phyloP scores from a whole-genome alignment of 2,888 invertebrate species.

The Onchidella celtica region DNA sequence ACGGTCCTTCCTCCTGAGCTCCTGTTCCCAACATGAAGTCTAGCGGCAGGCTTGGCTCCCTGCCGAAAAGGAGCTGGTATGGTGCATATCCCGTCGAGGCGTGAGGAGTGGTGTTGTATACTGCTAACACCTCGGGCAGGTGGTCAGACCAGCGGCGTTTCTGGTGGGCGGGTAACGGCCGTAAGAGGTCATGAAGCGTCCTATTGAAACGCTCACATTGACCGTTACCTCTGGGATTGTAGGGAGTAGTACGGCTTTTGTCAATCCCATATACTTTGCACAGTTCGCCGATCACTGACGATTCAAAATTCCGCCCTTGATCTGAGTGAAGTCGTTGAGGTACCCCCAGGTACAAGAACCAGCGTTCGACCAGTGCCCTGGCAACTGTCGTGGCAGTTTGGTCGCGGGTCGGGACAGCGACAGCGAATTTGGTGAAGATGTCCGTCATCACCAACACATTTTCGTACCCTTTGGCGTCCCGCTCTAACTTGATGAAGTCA shows the following conservation, averaged over 20 bases:
- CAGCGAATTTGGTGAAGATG: constrained; percentile 58
- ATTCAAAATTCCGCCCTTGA: constrained; percentile 57
- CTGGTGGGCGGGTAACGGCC: constrained; percentile 46
- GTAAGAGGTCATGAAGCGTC: constrained; percentile 54
- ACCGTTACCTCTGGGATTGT: constrained; percentile 57
- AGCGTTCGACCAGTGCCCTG: constrained; percentile 53
- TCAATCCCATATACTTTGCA: constrained; percentile 53
- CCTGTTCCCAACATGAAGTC: constrained; percentile 22
- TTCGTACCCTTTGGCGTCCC: constrained; percentile 51
- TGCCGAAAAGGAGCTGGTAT: constrained; percentile 52
- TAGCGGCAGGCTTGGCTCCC: constrained; percentile 48
- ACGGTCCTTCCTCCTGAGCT: too few relatives aligned
- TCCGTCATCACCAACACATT: constrained; percentile 62
- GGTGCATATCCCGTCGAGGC: constrained; percentile 54
- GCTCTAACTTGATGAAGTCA: constrained; percentile 58
- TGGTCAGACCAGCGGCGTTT: constrained; percentile 55
- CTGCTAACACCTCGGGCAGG: constrained; percentile 53
- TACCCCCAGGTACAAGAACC: constrained; percentile 57
- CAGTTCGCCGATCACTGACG: constrained; percentile 49
- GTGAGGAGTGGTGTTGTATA: constrained; percentile 53
- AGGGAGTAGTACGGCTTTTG: constrained; percentile 56
- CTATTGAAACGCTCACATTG: constrained; percentile 60
- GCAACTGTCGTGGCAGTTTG: constrained; percentile 57
- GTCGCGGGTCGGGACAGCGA: constrained; percentile 57
- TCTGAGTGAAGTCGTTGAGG: constrained; percentile 57